Conservation (phyloP, 2,888 invertebrate genomes). For the Herminia tarsipennalis region DNA sequence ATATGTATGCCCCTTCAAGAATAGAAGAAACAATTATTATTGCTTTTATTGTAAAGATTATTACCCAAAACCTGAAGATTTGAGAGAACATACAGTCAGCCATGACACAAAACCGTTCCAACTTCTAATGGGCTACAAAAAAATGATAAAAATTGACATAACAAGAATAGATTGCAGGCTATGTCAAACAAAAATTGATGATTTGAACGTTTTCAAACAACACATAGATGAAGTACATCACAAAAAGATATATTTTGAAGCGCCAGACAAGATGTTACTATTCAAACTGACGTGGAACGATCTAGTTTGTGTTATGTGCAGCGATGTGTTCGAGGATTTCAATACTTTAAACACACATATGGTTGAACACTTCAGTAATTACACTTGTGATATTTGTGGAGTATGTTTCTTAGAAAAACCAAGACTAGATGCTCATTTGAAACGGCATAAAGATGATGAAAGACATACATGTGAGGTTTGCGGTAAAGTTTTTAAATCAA, state of each 20-base stretch:
- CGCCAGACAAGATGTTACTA: slow-evolving; percentile 71
- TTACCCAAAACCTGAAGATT: slow-evolving; percentile 74
- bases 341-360: slow-evolving; percentile 75
- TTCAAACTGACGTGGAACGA: slow-evolving; percentile 77
- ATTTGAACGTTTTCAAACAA: slow-evolving; percentile 67
- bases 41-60: slow-evolving; percentile 81
- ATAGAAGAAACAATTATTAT: slow-evolving; percentile 75
- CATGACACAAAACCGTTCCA: slow-evolving; percentile 80
- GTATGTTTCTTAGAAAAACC: slow-evolving; percentile 81
- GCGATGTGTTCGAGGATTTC: slow-evolving; percentile 74
- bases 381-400: slow-evolving; percentile 75
- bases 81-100: slow-evolving; percentile 71
- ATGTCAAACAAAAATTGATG: slow-evolving; percentile 68
- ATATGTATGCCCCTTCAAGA: slow-evolving; percentile 77
- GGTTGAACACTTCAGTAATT: slow-evolving; percentile 79
- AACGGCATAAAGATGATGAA: slow-evolving; percentile 79
- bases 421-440: slow-evolving; percentile 77
- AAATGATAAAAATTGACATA: slow-evolving; percentile 78
- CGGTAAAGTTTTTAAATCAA: slow-evolving; percentile 77
- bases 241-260: slow-evolving; percentile 77
- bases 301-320: slow-evolving; percentile 76
- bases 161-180: slow-evolving; percentile 74
- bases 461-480: slow-evolving; percentile 81
- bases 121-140: slow-evolving; percentile 74
- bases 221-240: slow-evolving; percentile 72